These are phyloP conservation scores for Trogon melanurus DNA, from an alignment of 2,113 vertebrate species.

Conservation along the genomic window DNA sequence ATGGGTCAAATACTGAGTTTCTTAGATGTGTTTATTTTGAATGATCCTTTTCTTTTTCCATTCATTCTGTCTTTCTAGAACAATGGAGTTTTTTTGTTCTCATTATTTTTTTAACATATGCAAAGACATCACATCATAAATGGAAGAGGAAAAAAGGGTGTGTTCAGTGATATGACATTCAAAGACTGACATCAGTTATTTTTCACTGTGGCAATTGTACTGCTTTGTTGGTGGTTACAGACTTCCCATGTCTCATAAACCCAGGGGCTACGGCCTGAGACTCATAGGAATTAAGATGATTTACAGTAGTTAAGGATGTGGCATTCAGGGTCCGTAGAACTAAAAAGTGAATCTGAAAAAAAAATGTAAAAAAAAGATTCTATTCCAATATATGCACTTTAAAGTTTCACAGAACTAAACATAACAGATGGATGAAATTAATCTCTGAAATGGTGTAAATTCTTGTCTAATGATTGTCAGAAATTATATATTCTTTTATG, in stretches of 20 bases:
- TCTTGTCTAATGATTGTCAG: constrained; percentile 18
- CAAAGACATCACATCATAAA: background rate
- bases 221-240: background rate
- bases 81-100: background rate
- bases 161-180: background rate
- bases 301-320: background rate
- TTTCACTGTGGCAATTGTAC: background rate
- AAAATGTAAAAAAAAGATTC: background rate
- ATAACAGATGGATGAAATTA: background rate
- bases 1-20: background rate
- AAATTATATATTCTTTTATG: constrained; percentile 27
- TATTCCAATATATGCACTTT: background rate
- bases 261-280: background rate
- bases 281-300: background rate
- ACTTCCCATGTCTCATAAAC: background rate
- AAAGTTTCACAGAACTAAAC: background rate
- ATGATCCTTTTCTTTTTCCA: background rate
- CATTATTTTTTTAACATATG: background rate
- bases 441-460: constrained; percentile 24
- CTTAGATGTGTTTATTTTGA: background rate
- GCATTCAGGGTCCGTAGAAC: background rate
- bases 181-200: background rate
- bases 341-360: background rate
- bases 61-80: background rate
- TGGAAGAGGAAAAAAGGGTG: background rate